These are phyloP conservation scores for Sinocyclocheilus rhinocerous DNA, from an alignment of 2,113 vertebrate species.

Conservation along the genomic window DNA sequence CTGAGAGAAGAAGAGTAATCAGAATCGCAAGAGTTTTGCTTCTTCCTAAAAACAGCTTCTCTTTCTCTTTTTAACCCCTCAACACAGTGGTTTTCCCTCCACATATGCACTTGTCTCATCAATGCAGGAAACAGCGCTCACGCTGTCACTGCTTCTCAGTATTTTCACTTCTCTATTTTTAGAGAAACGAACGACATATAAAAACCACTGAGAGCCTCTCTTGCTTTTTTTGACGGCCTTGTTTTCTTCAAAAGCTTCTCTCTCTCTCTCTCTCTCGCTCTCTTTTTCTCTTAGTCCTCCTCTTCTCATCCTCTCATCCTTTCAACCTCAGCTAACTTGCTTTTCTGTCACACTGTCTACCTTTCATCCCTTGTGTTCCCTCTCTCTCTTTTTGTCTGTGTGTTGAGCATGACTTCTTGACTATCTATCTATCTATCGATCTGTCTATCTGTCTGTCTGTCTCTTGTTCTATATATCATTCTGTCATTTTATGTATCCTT, in stretches of 20 bases:
- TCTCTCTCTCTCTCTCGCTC: background rate
- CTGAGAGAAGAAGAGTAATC: background rate
- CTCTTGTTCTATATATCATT: no score
- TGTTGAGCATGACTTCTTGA: background rate
- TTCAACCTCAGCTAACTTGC: background rate
- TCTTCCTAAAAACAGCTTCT: no score
- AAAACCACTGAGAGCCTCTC: background rate
- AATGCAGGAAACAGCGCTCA: constrained; percentile 7
- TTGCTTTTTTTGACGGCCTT: constrained; percentile 12
- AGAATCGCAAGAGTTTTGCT: background rate
- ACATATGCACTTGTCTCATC: constrained; percentile 17
- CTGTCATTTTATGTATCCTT: no score
- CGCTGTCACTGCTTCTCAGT: constrained; percentile 29
- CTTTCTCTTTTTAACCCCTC: background rate
- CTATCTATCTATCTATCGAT: background rate
- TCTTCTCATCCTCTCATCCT: background rate
- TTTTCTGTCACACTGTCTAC: background rate
- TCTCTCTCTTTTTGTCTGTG: background rate
- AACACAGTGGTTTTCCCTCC: background rate
- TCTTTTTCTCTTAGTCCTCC: constrained; percentile 12
- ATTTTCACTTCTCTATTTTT: constrained; percentile 52
- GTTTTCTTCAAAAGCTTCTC: constrained; percentile 29
- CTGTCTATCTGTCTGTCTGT: background rate
- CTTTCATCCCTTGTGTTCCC: background rate
- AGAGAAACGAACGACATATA: background rate